A percentile compares a stretch with the other conserved stretches of the same genome.
Conservation (phyloP, 2,797 vertebrate genomes). For the Thalassophryne amazonica region DNA sequence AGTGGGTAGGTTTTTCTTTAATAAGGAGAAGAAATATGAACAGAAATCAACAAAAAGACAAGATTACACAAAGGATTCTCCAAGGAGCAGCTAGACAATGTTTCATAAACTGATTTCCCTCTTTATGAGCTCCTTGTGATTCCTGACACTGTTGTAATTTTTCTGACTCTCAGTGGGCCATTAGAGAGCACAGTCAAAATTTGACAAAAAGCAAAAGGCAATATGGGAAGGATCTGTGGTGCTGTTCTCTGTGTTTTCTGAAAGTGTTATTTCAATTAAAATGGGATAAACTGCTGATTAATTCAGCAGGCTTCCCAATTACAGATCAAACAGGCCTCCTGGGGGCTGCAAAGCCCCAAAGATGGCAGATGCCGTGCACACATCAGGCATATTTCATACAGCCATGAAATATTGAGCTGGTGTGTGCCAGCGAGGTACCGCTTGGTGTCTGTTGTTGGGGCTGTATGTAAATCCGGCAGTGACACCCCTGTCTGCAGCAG, state of each 20-base stretch:
- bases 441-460: conserved; percentile 66
- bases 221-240: conserved; percentile 74
- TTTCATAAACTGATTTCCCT: conserved; percentile 23
- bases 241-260: conserved; percentile 79
- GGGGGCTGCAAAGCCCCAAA: conserved; percentile 85
- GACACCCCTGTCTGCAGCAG: conserved; percentile 61
- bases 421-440: conserved; percentile 84
- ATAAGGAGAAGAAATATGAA: conserved; percentile 1
- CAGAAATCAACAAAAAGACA: background rate
- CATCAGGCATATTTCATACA: conserved; percentile 91
- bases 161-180: conserved; percentile 48
- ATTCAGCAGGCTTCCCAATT: conserved; percentile 98
- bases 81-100: conserved; percentile 23
- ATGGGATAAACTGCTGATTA: conserved; percentile 96
- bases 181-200: conserved; percentile 50
- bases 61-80: conserved; percentile 27
- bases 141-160: conserved; percentile 25
- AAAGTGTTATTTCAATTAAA: conserved; percentile 91
- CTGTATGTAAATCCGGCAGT: conserved; percentile 68
- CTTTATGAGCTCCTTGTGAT: conserved; percentile 35
- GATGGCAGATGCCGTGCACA: conserved; percentile 95
- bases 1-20: conserved; percentile 11
- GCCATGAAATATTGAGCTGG: conserved; percentile 96
- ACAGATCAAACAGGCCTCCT: conserved; percentile 94
- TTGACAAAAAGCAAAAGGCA: conserved; percentile 55